A percentile compares a stretch with the other conserved stretches of the same genome.
phyloP scores from a whole-genome alignment of 1,140 invertebrate genomes.

The Thalassaphorura encarpata region DNA sequence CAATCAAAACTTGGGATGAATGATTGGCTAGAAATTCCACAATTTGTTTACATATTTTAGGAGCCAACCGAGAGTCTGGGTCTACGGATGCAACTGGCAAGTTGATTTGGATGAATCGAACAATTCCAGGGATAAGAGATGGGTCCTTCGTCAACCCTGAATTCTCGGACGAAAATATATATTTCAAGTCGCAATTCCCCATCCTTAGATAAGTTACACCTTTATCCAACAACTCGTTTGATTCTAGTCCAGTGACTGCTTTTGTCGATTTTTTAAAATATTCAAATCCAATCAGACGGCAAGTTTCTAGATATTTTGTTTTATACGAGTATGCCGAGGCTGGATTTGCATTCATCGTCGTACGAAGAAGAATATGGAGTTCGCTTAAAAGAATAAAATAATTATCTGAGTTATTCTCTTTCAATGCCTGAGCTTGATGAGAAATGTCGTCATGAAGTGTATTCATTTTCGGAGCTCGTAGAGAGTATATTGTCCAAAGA shows the following conservation, averaged over 20 bases:
- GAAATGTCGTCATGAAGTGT: slow-evolving; percentile 21
- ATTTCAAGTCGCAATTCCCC: slow-evolving; percentile 14
- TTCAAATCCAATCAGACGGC: slow-evolving; percentile 20
- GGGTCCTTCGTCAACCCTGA: slow-evolving; percentile 14
- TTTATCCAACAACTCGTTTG: slow-evolving; percentile 7
- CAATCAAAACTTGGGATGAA: slow-evolving; percentile 16
- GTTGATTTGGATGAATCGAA: slow-evolving; percentile 19
- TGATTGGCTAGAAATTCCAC: slow-evolving; percentile 22
- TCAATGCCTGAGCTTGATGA: slow-evolving; percentile 15
- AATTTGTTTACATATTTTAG: slow-evolving; percentile 15
- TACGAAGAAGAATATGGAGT: slow-evolving; percentile 20
- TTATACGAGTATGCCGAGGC: slow-evolving; percentile 1
- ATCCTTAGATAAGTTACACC: slow-evolving; percentile 28
- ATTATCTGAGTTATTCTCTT: slow-evolving; percentile 19
- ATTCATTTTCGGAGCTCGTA: slow-evolving; percentile 18
- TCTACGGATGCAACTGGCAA: slow-evolving; percentile 5
- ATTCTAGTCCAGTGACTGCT: background rate
- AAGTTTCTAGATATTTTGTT: slow-evolving; percentile 7
- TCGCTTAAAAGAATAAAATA: slow-evolving; percentile 24
- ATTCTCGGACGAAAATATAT: slow-evolving; percentile 21
- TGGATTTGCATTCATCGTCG: slow-evolving; percentile 16
- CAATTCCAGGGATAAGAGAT: slow-evolving; percentile 18
- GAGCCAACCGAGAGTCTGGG: slow-evolving; percentile 15
- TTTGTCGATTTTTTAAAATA: slow-evolving; percentile 11
- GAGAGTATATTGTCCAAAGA: slow-evolving; percentile 25